Conservation (phyloP, 2,113 vertebrate genomes). For the Hyaena hyaena region DNA sequence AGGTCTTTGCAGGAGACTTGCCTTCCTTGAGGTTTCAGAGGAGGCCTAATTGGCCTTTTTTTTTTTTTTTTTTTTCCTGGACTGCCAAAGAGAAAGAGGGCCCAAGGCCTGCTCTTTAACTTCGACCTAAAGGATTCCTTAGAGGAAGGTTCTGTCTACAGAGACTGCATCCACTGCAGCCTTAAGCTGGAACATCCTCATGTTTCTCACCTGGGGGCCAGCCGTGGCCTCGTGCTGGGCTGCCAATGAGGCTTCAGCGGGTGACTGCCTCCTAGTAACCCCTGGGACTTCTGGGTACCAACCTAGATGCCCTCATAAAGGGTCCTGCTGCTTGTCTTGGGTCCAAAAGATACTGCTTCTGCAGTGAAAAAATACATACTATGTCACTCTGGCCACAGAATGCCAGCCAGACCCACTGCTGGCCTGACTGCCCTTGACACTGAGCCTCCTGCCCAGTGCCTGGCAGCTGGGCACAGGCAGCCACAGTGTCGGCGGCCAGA, state of each 20-base stretch:
- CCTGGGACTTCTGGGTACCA: not conserved
- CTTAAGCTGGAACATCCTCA: not conserved
- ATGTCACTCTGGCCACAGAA: slow-evolving; percentile 40
- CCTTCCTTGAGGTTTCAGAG: not conserved
- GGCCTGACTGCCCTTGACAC: slow-evolving; percentile 34
- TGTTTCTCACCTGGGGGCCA: not conserved
- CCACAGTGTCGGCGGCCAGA: slow-evolving; percentile 37
- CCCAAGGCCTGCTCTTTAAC: slow-evolving; percentile 13
- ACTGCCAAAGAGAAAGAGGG: not conserved
- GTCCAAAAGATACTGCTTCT: slow-evolving; percentile 40
- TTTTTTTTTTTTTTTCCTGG: not conserved
- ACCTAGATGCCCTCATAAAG: not conserved
- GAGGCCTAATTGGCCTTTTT: not conserved
- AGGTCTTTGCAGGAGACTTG: slow-evolving; percentile 24
- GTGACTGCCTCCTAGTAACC: not conserved
- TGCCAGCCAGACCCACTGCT: slow-evolving; percentile 5
- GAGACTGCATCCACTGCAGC: slow-evolving; percentile 38
- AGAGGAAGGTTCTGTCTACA: not conserved
- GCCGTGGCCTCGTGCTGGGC: not conserved
- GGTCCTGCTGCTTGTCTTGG: slow-evolving; percentile 25
- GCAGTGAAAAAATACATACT: slow-evolving; percentile 22
- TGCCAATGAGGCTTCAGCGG: not conserved
- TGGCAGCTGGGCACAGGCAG: not conserved
- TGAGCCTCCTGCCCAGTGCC: slow-evolving; percentile 23
- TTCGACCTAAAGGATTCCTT: slow-evolving; percentile 10